Base-by-base conservation (phyloP, 1,140 invertebrate genomes). In the Carcinoscorpius rotundicauda region DNA sequence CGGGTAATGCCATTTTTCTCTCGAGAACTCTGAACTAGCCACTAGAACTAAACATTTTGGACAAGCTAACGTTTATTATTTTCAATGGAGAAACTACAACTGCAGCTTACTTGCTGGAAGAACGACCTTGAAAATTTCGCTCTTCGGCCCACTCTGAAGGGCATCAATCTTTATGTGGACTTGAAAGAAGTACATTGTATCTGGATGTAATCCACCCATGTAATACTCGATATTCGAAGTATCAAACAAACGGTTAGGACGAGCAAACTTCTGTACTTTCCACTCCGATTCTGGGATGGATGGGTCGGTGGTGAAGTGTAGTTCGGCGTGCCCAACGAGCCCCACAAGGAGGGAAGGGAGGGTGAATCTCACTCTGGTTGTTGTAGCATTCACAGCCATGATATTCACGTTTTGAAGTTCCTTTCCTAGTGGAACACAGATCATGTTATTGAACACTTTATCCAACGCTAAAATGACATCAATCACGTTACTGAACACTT, bases 151-250 rank as follows among this genome's bases (percentile, higher is more conserved):
- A 9, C 63, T 58, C 56, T 68, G 69, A 48, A 72, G 63, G n/a
- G 70, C 65, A 64, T 72, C 71, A 11, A 73, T 70, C 8, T 64
- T 62, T 4, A 73, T 65, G 59, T 64, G 60, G 3, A 73, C 71
- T 63, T 73, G 72, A 53, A 73, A 66, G 51, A 70, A 87, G 73
- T 94, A 94, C 49, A 84, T 81, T 0, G 88, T 91, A 58, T 87
- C 84, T 0, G 91, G 84, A 72, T 85, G 81, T n/a, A 94, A 75
- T 49, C 82, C 84, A 8, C 83, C 81, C 11, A 93, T 73, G 69
- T 90, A 83, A 75, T 93, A 91, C 73, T 93, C 89, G 64, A 93
- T 77, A 63, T 90, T 86, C 6, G 86, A 83, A 4, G 87, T 91
- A 4, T 87, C 87, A 61, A 94, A 88, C 1, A 93, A 74, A 88